A percentile compares a stretch with the other conserved stretches of the same genome.
These are phyloP conservation scores for Campoletis sonorensis DNA, from an alignment of 1,140 invertebrate species.

Conservation along the genomic window DNA sequence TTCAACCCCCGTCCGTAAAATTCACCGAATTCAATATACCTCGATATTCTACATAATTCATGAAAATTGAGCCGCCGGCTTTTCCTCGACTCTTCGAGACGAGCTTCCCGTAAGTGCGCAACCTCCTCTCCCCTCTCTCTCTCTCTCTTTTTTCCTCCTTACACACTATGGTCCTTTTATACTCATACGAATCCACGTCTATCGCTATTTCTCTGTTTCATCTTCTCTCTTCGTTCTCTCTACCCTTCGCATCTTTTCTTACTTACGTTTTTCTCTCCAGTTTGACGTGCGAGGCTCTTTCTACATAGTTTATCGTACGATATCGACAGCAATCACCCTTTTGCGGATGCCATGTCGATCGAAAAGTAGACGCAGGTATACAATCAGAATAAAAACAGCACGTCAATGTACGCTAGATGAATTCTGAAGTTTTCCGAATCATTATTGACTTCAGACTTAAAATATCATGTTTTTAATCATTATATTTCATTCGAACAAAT, in stretches of 20 bases:
- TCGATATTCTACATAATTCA: constrained; percentile 73
- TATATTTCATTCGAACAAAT: too few relatives aligned
- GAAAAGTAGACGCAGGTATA: neutral
- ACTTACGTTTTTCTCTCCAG: constrained; percentile 17
- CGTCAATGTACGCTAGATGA: neutral
- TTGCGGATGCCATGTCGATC: neutral
- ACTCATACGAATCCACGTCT: constrained; percentile 28
- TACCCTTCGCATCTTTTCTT: constrained; percentile 3
- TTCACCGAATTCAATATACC: constrained; percentile 72
- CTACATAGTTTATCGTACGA: neutral
- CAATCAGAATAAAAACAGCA: neutral
- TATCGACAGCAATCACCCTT: constrained; percentile 1
- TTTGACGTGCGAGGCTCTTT: neutral
- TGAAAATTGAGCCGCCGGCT: constrained; percentile 71
- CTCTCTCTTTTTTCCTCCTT: too few relatives aligned
- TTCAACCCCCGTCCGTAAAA: constrained; percentile 62
- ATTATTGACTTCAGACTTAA: neutral
- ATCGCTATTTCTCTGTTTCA: constrained; percentile 53
- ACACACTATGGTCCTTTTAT: neutral
- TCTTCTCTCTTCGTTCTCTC: constrained; percentile 22
- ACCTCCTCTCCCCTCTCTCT: constrained; percentile 10
- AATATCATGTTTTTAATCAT: too few relatives aligned
- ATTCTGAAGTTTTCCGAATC: neutral
- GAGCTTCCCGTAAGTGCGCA: constrained; percentile 52
- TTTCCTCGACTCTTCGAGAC: constrained; percentile 54